Evolutionary conservation across 2,888 invertebrate genomes (phyloP).

Genomic region (Pollenia labialis): DNA sequence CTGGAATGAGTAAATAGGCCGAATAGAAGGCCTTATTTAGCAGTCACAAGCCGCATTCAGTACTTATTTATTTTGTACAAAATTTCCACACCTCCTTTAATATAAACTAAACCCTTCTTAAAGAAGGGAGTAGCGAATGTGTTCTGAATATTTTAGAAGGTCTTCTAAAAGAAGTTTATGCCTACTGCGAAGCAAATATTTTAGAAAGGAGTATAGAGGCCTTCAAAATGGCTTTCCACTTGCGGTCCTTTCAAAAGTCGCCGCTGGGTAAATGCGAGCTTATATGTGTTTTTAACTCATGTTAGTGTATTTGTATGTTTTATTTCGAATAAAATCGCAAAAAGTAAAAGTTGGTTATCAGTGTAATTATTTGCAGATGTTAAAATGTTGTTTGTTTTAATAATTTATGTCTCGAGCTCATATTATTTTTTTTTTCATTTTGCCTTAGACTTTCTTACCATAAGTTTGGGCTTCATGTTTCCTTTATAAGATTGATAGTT

Average conservation of each 20-base stretch:
- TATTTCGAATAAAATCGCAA: conserved; percentile 48
- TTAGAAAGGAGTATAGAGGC: rapidly evolving
- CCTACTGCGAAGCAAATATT: too few species aligned
- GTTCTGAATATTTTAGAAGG: too few species aligned
- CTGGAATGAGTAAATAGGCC: background rate
- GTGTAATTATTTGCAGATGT: conserved; percentile 64
- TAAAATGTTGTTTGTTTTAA: conserved; percentile 44
- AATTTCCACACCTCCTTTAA: too few species aligned
- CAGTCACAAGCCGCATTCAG: too few species aligned
- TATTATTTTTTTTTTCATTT: background rate
- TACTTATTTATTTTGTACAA: too few species aligned
- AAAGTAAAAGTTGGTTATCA: conserved; percentile 35
- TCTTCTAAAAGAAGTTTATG: too few species aligned
- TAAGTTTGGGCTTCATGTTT: background rate
- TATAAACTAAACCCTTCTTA: too few species aligned
- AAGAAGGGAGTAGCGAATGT: too few species aligned
- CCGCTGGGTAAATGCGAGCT: background rate
- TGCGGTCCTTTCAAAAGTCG: too few species aligned
- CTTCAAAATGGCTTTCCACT: too few species aligned
- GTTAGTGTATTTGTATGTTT: background rate
- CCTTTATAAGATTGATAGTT: background rate
- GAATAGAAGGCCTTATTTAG: too few species aligned
- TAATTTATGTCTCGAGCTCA: conserved; percentile 32
- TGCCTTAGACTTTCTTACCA: background rate
- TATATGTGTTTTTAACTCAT: background rate